Evolutionary conservation across 2,888 invertebrate genomes (phyloP).

Genomic region (Arenicola marina): DNA sequence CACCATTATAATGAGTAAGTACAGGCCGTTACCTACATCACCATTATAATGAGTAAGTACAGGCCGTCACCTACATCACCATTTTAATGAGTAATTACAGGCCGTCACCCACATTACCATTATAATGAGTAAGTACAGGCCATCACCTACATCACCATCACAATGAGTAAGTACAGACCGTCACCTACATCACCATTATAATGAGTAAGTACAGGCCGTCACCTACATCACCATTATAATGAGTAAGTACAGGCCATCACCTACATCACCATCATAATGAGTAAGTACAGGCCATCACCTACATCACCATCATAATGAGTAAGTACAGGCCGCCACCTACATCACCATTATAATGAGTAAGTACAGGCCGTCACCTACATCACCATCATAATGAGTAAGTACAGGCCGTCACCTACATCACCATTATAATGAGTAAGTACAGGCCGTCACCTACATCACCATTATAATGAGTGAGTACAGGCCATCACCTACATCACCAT

Average conservation of each 20-base stretch:
- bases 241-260: constrained; percentile 11
- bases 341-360: too few species aligned
- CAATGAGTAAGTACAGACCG: constrained; percentile 12
- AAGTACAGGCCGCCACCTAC: not conserved
- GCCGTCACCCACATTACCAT: too few species aligned
- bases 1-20: constrained; percentile 18
- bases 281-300: constrained; percentile 21
- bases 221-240: constrained; percentile 21
- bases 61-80: constrained; percentile 20
- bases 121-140: too few species aligned
- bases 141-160: constrained; percentile 18
- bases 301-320: constrained; percentile 22
- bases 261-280: too few species aligned
- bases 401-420: too few species aligned
- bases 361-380: constrained; percentile 23
- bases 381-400: constrained; percentile 18
- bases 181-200: too few species aligned
- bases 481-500: too few species aligned
- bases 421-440: too few species aligned
- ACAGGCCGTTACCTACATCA: too few species aligned
- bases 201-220: constrained; percentile 21
- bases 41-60: too few species aligned
- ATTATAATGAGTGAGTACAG: constrained; percentile 15
- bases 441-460: constrained; percentile 20
- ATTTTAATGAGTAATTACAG: constrained; percentile 15